Evolutionary conservation across 2,888 invertebrate genomes (phyloP).

Genomic region (Lordiphosa fenestrarum): DNA sequence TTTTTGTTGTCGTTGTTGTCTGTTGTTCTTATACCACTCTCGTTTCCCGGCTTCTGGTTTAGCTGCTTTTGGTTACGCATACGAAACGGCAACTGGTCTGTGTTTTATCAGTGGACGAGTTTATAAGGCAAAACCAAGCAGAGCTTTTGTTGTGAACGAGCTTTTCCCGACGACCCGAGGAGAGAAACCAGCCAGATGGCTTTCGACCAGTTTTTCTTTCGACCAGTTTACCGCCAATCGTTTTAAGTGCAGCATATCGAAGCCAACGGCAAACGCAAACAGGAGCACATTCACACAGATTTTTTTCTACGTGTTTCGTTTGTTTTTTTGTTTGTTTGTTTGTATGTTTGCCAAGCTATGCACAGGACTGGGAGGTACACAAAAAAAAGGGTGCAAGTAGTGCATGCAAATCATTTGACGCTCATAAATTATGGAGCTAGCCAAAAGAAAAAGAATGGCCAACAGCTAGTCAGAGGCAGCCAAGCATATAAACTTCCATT

Average conservation of each 20-base stretch:
- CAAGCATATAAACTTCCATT: constrained; percentile 64
- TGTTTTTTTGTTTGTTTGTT: constrained; percentile 12
- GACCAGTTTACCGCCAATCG: constrained; percentile 54
- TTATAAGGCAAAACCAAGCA: constrained; percentile 46
- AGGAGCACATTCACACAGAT: constrained; percentile 13
- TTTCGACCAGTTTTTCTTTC: constrained; percentile 62
- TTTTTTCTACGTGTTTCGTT: constrained; percentile 12
- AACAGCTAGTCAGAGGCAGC: constrained; percentile 26
- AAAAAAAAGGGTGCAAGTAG: constrained; percentile 35
- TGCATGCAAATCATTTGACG: constrained; percentile 69
- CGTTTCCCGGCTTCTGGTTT: constrained; percentile 16
- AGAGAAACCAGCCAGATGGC: constrained; percentile 11
- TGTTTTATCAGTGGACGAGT: constrained; percentile 46
- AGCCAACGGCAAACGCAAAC: constrained; percentile 26
- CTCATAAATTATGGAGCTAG: constrained; percentile 61
- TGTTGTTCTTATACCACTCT: constrained; percentile 5
- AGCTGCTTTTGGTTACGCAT: constrained; percentile 53
- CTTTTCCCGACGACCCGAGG: constrained; percentile 14
- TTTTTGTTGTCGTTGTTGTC: constrained; percentile 17
- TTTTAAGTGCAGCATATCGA: constrained; percentile 56
- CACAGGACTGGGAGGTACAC: constrained; percentile 14
- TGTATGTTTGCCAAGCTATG: constrained; percentile 2
- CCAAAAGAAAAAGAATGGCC: constrained; percentile 4
- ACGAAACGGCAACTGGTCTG: constrained; percentile 63
- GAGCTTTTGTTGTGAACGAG: constrained; percentile 46